These are phyloP conservation scores for Acrobasis repandana DNA, from an alignment of 2,888 invertebrate species.

Conservation along the genomic window DNA sequence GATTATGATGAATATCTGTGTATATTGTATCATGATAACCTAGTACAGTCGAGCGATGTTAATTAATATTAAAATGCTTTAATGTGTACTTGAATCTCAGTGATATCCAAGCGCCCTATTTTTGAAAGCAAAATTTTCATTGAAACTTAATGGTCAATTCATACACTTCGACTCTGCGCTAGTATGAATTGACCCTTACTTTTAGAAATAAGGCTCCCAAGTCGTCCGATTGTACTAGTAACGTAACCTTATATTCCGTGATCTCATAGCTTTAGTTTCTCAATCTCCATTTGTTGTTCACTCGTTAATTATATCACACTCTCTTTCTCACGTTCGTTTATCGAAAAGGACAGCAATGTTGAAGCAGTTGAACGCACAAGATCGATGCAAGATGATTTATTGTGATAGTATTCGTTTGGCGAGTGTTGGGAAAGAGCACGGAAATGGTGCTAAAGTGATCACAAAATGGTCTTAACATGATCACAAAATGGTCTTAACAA, in stretches of 20 bases:
- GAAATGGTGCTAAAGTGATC: not conserved
- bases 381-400: constrained; percentile 2
- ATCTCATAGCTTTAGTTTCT: constrained; percentile 30
- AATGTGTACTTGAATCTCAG: constrained; percentile 2
- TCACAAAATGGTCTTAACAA: no score
- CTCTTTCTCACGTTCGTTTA: constrained; percentile 16
- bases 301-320: constrained; percentile 20
- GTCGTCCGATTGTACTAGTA: constrained; percentile 14
- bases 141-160: no score
- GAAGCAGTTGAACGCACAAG: constrained; percentile 19
- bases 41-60: constrained; percentile 7
- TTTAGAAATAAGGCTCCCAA: not conserved
- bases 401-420: constrained; percentile 15
- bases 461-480: no score
- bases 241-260: constrained; percentile 23
- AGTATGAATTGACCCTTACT: no score
- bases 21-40: constrained; percentile 19
- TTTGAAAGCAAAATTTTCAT: no score
- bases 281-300: constrained; percentile 20
- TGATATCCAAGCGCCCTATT: not conserved
- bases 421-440: not conserved
- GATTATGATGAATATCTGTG: constrained; percentile 21
- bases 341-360: constrained; percentile 12
- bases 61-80: constrained; percentile 4
- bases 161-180: no score